A percentile compares a stretch with the other conserved stretches of the same genome.
phyloP scores from a whole-genome alignment of 2,888 invertebrate species.

The Anthrax anthrax region DNA sequence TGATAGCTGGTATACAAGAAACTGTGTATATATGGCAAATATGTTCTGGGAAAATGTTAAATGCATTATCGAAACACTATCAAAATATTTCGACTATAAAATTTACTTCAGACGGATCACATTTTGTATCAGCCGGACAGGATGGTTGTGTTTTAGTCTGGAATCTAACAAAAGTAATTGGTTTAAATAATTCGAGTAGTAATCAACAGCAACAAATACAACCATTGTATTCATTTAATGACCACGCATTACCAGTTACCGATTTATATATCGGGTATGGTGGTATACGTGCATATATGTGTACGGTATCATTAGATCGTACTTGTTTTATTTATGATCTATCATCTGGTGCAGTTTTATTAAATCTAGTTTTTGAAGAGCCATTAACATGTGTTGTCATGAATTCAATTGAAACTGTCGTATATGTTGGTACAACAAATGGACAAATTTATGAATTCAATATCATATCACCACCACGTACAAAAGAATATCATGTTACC shows the following conservation, averaged over 20 bases:
- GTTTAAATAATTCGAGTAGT: constrained; percentile 13
- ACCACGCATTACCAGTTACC: constrained; percentile 67
- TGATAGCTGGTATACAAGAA: constrained; percentile 64
- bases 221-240: constrained; percentile 50
- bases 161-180: constrained; percentile 47
- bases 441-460: constrained; percentile 57
- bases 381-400: constrained; percentile 53
- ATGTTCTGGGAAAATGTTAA: constrained; percentile 56
- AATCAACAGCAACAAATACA: constrained; percentile 29
- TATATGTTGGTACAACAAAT: constrained; percentile 58
- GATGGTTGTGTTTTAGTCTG: constrained; percentile 77
- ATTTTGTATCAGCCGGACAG: constrained; percentile 63
- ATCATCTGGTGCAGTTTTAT: constrained; percentile 48
- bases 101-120: constrained; percentile 63
- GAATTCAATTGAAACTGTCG: constrained; percentile 51
- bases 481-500: constrained; percentile 47
- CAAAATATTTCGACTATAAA: constrained; percentile 60
- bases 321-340: constrained; percentile 73
- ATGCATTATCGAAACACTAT: constrained; percentile 62
- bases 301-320: constrained; percentile 66
- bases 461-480: constrained; percentile 51
- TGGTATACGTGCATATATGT: constrained; percentile 53
- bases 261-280: constrained; percentile 62
- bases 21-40: constrained; percentile 80
- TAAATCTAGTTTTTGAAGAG: constrained; percentile 59